phyloP scores from a whole-genome alignment of 2,888 invertebrate species.

The Stictocephala bisonia region DNA sequence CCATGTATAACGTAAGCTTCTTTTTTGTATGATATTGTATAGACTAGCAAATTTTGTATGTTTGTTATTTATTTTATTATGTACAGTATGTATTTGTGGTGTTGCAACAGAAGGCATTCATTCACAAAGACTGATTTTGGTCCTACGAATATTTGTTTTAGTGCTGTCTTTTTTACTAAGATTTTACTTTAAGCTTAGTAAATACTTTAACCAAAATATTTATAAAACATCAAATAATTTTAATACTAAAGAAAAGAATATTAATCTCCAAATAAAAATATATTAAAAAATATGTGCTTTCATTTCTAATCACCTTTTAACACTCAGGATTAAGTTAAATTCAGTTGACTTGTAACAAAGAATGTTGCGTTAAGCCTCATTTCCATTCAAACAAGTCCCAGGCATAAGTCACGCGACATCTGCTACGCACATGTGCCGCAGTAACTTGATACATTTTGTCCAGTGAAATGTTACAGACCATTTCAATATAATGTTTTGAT shows the following conservation, averaged over 20 bases:
- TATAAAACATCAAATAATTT: not conserved
- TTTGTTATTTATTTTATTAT: slow-evolving; percentile 25
- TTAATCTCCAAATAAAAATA: no score
- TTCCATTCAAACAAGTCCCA: no score
- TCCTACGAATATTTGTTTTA: slow-evolving; percentile 12
- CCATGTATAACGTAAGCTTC: slow-evolving; percentile 17
- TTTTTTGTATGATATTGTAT: slow-evolving; percentile 16
- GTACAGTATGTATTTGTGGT: slow-evolving; percentile 18
- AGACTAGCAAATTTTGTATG: not conserved
- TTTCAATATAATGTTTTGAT: no score
- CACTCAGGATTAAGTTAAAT: no score
- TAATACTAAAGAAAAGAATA: slow-evolving; percentile 25
- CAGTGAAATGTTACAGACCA: no score
- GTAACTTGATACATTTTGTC: no score
- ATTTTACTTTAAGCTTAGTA: not conserved
- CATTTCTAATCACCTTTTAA: no score
- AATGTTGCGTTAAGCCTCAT: no score
- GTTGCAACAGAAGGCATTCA: slow-evolving; percentile 13
- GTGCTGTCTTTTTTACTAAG: not conserved
- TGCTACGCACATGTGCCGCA: no score
- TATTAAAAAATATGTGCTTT: no score
- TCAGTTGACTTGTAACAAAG: no score
- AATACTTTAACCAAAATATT: slow-evolving; percentile 16
- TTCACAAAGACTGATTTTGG: slow-evolving; percentile 35
- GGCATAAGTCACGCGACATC: no score